These are phyloP conservation scores for Battus philenor DNA, from an alignment of 1,140 invertebrate genomes.

Conservation along the genomic window DNA sequence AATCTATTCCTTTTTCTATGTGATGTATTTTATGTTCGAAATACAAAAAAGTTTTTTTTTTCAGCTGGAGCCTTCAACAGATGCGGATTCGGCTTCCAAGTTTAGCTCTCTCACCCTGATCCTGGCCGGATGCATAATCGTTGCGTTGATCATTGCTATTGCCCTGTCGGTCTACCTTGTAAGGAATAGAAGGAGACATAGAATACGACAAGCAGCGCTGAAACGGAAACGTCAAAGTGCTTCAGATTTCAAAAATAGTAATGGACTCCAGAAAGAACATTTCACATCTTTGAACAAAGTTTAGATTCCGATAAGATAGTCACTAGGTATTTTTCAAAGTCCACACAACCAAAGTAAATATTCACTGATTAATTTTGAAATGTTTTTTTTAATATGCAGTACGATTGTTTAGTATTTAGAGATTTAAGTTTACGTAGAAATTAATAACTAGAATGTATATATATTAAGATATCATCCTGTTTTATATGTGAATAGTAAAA, in stretches of 20 bases:
- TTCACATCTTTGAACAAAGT: conserved; percentile 57
- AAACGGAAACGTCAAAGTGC: conserved; percentile 58
- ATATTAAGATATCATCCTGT: no score
- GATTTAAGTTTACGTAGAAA: no score
- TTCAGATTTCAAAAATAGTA: conserved; percentile 39
- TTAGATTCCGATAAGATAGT: conserved; percentile 9
- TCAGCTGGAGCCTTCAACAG: conserved; percentile 51
- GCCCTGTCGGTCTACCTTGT: conserved; percentile 54
- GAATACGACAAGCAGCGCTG: conserved; percentile 44
- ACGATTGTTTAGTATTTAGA: no score
- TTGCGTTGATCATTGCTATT: conserved; percentile 44
- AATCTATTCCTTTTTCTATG: no score
- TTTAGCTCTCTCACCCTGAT: conserved; percentile 44
- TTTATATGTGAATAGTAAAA: no score
- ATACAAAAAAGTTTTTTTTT: no score
- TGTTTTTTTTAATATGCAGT: no score
- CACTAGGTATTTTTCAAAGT: background rate
- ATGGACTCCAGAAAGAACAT: conserved; percentile 50
- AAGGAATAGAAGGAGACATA: conserved; percentile 40
- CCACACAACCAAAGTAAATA: background rate
- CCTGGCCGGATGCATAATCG: conserved; percentile 45
- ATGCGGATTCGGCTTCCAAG: conserved; percentile 20
- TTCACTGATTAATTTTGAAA: no score
- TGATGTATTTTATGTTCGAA: no score
- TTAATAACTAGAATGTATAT: no score